A percentile compares a stretch with the other conserved stretches of the same genome.
Conservation (phyloP, 2,797 vertebrate species). For the Anableps anableps region DNA sequence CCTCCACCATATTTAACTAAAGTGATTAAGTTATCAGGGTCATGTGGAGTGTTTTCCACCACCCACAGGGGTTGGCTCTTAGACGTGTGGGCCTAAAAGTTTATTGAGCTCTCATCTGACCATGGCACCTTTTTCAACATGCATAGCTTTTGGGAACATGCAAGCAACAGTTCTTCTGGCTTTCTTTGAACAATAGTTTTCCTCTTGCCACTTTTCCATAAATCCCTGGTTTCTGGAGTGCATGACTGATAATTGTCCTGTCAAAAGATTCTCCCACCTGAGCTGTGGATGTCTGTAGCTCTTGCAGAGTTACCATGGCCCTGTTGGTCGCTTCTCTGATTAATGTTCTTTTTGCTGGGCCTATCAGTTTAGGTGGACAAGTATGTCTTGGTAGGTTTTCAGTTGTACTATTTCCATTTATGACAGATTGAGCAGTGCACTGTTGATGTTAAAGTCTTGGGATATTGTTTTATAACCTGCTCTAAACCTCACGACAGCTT, state of each 20-base stretch:
- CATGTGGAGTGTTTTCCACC: too few species aligned
- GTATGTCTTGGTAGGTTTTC: conserved; percentile 1
- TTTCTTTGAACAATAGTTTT: background rate
- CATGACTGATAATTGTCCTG: background rate
- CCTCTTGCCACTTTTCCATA: background rate
- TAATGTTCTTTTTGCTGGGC: background rate
- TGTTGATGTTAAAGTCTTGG: background rate
- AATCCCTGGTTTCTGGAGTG: background rate
- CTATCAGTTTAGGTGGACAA: background rate
- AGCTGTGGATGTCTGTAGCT: background rate
- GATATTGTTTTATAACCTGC: background rate
- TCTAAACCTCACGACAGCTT: background rate
- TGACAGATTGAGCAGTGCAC: background rate
- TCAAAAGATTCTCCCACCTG: background rate
- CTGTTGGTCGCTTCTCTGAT: background rate
- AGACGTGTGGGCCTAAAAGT: background rate
- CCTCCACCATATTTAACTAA: background rate
- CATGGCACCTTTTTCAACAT: background rate
- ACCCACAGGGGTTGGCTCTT: background rate
- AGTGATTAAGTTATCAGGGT: background rate
- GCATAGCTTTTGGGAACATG: background rate
- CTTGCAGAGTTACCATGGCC: background rate
- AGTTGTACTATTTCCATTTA: background rate
- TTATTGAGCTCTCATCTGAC: background rate
- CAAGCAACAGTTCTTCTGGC: background rate